A percentile compares a stretch with the other conserved stretches of the same genome.
Evolutionary conservation across 2,113 vertebrate species (phyloP).

Genomic region (Galbula dea): DNA sequence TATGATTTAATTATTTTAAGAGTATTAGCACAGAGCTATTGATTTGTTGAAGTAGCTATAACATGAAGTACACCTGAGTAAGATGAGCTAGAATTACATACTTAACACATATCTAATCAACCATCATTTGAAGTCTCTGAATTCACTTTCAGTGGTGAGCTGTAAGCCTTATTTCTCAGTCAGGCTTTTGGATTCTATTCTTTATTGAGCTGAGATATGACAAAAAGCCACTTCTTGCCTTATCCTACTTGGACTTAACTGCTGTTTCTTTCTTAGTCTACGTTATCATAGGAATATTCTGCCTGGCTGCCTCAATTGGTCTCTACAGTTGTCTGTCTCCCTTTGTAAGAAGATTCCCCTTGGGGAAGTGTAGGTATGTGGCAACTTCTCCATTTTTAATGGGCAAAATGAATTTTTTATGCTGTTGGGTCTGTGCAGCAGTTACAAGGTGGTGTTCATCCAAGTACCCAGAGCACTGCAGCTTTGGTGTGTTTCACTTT

Average conservation of each 20-base stretch:
- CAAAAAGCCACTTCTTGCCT: background rate
- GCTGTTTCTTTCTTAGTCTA: slow-evolving; percentile 75
- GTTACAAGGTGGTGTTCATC: background rate
- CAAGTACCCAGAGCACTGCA: background rate
- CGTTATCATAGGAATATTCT: slow-evolving; percentile 91
- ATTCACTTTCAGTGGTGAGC: background rate
- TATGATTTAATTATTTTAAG: background rate
- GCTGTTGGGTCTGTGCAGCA: background rate
- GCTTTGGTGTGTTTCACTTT: background rate
- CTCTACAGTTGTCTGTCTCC: slow-evolving; percentile 93
- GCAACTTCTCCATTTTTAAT: background rate
- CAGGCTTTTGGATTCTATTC: background rate
- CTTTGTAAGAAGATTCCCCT: slow-evolving; percentile 85
- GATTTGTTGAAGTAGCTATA: background rate
- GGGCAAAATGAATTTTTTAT: background rate
- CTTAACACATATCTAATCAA: background rate
- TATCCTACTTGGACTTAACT: background rate
- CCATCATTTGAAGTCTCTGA: background rate
- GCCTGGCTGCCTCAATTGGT: slow-evolving; percentile 89
- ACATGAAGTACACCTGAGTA: background rate
- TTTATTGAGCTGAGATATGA: background rate
- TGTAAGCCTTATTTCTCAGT: background rate
- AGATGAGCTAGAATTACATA: background rate
- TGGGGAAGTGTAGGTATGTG: slow-evolving; percentile 88
- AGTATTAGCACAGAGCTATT: background rate